phyloP scores from a whole-genome alignment of 2,113 vertebrate species.

The Regulus satrapa region DNA sequence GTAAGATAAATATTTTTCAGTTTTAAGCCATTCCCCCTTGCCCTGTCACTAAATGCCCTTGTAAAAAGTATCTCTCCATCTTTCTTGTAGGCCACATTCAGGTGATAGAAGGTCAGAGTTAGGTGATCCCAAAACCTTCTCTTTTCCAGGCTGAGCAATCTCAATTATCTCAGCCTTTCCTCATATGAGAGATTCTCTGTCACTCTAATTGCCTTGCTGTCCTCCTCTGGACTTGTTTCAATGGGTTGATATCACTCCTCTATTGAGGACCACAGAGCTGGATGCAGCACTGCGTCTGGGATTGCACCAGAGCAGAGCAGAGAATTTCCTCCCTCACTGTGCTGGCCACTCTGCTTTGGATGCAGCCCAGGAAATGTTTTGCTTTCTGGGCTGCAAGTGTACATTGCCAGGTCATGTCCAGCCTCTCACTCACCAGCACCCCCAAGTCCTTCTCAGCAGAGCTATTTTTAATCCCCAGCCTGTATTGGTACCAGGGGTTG shows the following conservation, averaged over 20 bases:
- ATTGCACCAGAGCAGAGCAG: neutral
- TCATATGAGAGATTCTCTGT: rapidly evolving
- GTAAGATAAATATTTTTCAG: neutral
- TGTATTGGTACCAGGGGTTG: neutral
- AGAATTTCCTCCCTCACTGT: rapidly evolving
- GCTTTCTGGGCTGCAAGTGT: neutral
- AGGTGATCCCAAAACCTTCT: neutral
- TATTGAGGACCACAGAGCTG: neutral
- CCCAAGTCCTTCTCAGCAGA: neutral
- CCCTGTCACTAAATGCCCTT: rapidly evolving
- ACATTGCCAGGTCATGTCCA: neutral
- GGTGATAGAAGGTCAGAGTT: neutral
- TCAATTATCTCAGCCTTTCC: neutral
- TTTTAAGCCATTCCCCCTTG: neutral
- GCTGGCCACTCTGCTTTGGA: rapidly evolving
- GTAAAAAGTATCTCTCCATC: neutral
- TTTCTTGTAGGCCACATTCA: neutral
- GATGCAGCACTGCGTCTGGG: too few relatives aligned
- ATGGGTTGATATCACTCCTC: rapidly evolving
- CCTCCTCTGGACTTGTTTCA: neutral
- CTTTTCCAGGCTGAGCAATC: neutral
- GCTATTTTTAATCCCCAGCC: neutral
- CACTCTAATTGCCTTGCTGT: neutral
- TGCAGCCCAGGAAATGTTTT: rapidly evolving
- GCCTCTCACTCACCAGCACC: neutral